phyloP scores from a whole-genome alignment of 2,113 vertebrate species.

The Cryptomyrus ogoouensis region DNA sequence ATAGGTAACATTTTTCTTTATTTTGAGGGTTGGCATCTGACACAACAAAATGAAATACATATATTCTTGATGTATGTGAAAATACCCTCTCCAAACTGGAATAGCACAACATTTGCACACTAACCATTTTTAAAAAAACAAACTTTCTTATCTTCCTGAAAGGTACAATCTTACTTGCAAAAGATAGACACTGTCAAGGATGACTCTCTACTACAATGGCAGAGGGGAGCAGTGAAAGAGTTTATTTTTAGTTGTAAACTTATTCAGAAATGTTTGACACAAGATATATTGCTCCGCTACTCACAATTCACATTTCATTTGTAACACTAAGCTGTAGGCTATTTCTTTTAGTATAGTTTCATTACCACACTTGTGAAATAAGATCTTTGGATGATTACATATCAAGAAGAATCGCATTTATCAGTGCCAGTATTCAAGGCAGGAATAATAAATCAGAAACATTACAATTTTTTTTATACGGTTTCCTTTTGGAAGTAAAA shows the following conservation, averaged over 20 bases:
- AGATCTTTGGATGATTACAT: background rate
- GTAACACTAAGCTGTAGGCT: background rate
- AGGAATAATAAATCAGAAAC: background rate
- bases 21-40: background rate
- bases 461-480: background rate
- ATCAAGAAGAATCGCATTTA: background rate
- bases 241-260: background rate
- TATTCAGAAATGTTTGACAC: constrained; percentile 3
- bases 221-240: background rate
- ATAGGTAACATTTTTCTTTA: background rate
- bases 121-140: background rate
- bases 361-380: background rate
- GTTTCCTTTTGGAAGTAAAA: background rate
- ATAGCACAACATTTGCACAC: background rate
- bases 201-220: background rate
- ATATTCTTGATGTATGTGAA: background rate
- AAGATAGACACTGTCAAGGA: background rate
- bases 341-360: background rate
- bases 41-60: background rate
- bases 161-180: background rate
- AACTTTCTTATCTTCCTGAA: background rate
- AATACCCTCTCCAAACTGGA: background rate
- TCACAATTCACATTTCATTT: background rate
- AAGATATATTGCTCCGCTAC: background rate
- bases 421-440: background rate